A percentile compares a stretch with the other conserved stretches of the same genome.
phyloP scores from a whole-genome alignment of 2,888 invertebrate genomes.

The Drosophila suboccidentalis region DNA sequence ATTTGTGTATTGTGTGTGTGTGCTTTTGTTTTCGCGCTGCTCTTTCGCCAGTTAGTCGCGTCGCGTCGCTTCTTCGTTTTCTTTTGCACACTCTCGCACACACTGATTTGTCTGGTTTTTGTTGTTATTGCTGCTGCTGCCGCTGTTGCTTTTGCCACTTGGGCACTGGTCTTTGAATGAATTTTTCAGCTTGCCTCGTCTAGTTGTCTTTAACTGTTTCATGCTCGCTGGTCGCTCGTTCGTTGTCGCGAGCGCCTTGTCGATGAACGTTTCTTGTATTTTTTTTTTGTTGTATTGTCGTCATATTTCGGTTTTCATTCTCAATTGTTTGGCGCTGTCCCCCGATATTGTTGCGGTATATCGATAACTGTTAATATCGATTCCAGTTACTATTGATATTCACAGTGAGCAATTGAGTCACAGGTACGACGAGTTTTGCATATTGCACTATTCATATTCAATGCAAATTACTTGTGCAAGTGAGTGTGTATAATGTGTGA shows the following conservation, averaged over 20 bases:
- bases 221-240: constrained; percentile 59
- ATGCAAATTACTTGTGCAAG: constrained; percentile 20
- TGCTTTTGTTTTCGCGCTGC: constrained; percentile 74
- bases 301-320: constrained; percentile 30
- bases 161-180: constrained; percentile 82
- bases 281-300: constrained; percentile 17
- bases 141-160: constrained; percentile 56
- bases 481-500: constrained; percentile 9
- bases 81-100: constrained; percentile 66
- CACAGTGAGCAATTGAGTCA: constrained; percentile 37
- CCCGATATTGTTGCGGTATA: constrained; percentile 11
- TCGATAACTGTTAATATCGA: constrained; percentile 38
- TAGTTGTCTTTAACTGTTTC: constrained; percentile 83
- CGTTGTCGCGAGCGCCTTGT: constrained; percentile 38
- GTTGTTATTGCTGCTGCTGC: constrained; percentile 39
- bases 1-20: constrained; percentile 17
- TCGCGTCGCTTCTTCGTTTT: constrained; percentile 74
- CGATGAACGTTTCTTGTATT: constrained; percentile 25
- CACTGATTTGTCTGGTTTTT: constrained; percentile 63
- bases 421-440: constrained; percentile 39
- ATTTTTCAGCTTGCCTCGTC: constrained; percentile 82
- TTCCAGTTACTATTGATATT: constrained; percentile 30
- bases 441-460: constrained; percentile 40
- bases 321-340: constrained; percentile 14
- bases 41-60: constrained; percentile 63